Conservation (phyloP, 2,797 vertebrate genomes). For the Cyclopterus lumpus region DNA sequence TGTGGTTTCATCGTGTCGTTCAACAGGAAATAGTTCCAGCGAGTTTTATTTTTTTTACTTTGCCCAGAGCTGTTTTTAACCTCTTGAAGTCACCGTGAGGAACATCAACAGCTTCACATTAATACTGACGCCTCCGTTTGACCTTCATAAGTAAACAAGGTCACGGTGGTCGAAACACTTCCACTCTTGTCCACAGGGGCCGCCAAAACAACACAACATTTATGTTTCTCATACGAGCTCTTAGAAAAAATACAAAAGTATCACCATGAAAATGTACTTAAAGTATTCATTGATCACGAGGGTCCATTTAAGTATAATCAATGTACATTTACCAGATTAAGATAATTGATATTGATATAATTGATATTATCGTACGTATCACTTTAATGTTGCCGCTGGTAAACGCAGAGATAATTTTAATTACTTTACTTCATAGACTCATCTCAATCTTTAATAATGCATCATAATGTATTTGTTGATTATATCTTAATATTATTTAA, state of each 20-base stretch:
- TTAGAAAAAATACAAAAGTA: not conserved
- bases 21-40: too few relatives aligned
- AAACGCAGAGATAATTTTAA: not conserved
- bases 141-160: too few relatives aligned
- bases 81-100: too few relatives aligned
- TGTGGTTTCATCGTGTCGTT: not conserved
- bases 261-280: not conserved
- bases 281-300: not conserved
- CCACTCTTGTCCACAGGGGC: not conserved
- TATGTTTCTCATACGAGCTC: not conserved
- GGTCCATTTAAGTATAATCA: not conserved
- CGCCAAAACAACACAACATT: not conserved
- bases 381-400: not conserved
- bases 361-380: not conserved
- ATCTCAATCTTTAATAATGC: not conserved
- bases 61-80: too few relatives aligned
- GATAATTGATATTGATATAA: too few relatives aligned
- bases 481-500: too few relatives aligned
- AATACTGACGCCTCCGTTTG: too few relatives aligned
- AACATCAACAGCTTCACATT: too few relatives aligned
- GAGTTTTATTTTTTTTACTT: too few relatives aligned
- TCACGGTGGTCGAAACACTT: not conserved
- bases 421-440: too few relatives aligned
- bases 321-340: not conserved
- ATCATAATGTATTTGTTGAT: not conserved